These are phyloP conservation scores for Gobio gobio DNA, from an alignment of 2,113 vertebrate genomes.

Conservation along the genomic window DNA sequence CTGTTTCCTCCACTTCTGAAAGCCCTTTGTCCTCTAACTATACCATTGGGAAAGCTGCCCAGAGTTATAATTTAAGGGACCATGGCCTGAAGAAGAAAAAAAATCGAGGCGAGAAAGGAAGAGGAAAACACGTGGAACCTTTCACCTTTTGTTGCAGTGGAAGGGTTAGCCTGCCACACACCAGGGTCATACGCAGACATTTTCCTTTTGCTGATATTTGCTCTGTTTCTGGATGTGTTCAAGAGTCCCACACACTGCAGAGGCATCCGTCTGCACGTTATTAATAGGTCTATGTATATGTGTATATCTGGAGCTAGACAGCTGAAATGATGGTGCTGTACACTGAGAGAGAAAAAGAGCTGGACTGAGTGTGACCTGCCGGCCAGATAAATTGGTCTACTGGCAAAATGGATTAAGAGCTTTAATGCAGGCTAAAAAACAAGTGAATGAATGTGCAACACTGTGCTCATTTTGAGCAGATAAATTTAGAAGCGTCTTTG, in stretches of 20 bases:
- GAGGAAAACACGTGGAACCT: constrained; percentile 70
- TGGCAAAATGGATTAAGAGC: constrained; percentile 74
- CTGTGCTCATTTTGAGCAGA: constrained; percentile 69
- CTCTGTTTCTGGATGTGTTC: constrained; percentile 59
- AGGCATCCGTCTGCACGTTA: not conserved
- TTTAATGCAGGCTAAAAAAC: constrained; percentile 59
- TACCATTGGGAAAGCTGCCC: constrained; percentile 50
- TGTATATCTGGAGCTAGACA: constrained; percentile 64
- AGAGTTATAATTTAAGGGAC: constrained; percentile 58
- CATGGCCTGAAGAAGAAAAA: constrained; percentile 12
- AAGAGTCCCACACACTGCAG: not conserved
- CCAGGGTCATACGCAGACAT: constrained; percentile 13
- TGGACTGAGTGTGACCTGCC: constrained; percentile 22
- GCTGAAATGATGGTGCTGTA: constrained; percentile 66
- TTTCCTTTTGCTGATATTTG: constrained; percentile 49
- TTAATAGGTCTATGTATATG: not conserved
- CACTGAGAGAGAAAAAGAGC: constrained; percentile 5
- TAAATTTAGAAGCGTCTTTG: constrained; percentile 63
- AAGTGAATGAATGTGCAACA: constrained; percentile 67
- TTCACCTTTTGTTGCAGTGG: constrained; percentile 64
- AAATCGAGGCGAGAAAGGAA: constrained; percentile 52
- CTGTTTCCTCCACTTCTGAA: constrained; percentile 64
- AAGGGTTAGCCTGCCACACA: constrained; percentile 35
- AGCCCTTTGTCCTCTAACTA: constrained; percentile 46
- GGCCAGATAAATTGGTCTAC: constrained; percentile 74